Evolutionary conservation across 2,113 vertebrate species (phyloP), one percentile per base, ranked within the genome.

Genomic region (Pterocles gutturalis): DNA sequence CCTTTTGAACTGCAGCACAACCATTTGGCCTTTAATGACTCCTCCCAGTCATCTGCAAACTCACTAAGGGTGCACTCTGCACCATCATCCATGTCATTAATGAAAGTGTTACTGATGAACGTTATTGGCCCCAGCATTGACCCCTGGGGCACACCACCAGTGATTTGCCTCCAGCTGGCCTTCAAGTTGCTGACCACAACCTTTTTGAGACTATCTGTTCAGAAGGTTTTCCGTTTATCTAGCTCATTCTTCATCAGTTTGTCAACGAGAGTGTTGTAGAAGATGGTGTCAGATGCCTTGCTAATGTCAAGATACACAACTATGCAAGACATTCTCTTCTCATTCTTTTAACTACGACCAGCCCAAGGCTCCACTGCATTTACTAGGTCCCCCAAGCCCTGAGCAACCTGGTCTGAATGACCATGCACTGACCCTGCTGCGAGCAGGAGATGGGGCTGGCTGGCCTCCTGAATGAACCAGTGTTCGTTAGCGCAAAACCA

Each of bases 101-200:
- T 38, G n/a, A 58, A 67, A 24, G 33, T 43, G 20, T 34, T 61
- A 38, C 4, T 58, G n/a, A 34, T 62, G 26, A 85, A 43, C 15
- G 33, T 43, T 38, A 33, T 4, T 38, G 13, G 34, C 5, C 45
- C n/a, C 29, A 33, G 38, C 34, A 48, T 28, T 36, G 31, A 67
- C 10, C 5, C 20, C 26, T 48, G 1, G 1, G 5, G 20, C 29
- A 78, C 29, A 38, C 13, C 1, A 3, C 43, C 17, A 48, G 17
- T 66, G 26, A 57, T 22, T 45, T 19, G 3, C n/a, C 57, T 89
- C 20, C 58, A 58, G 24, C 5, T 61, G 38, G 38, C 75, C 70
- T 90, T 85, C 13, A 53, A 20, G 22, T 14, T 57, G 55, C 26
- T 79, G 61, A 66, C 66, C 28, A 66, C 24, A 79, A n/a, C 31